Evolutionary conservation across 2,797 vertebrate species (phyloP), one percentile per base, ranked within the genome.

Genomic region (Rousettus madagascariensis): DNA sequence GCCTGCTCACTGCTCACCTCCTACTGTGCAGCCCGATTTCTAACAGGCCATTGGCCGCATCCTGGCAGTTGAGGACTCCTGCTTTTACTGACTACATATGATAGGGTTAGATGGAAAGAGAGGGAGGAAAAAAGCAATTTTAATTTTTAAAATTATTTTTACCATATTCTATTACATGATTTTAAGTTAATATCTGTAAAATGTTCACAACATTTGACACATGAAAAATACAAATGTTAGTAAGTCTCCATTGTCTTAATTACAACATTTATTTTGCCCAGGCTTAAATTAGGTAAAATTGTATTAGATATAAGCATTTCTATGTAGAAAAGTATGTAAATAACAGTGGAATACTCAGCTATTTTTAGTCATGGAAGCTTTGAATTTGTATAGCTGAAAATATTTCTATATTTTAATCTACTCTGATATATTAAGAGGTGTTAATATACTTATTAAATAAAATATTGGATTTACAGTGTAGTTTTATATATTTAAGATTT

Each of bases 401-500:
- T 93, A 41, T 46, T 75, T 94, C 46, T 95, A 51, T 79, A 24
- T 69, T 79, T 94, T 72, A 30, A 68, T 90, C 19, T 51, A 91
- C 91, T 86, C 24, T 87, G 36, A 77, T 61, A 33, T 17, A 38
- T 94, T 86, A 86, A 79, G 75, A 93, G 65, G 53, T 79, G 12
- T 78, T 90, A 77, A 65, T 61, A 88, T 49, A 72, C 63, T 71
- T 89, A 69, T 26, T 92, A 84, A 63, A 49, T 86, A 68, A 72
- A 74, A 38, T 89, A 88, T 78, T 49, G 6, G 17, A 75, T 74
- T n/a, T 79, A 36, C 8, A 79, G 11, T 80, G 38, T 69, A 65
- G 68, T 86, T 90, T 90, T 90, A 72, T 74, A 72, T 71, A 71
- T 53, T 96, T 65, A 86, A 68, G 11, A 78, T 72, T n/a, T 82